These are phyloP conservation scores for Flexamia atlantica DNA, from an alignment of 2,888 invertebrate species.

Conservation along the genomic window DNA sequence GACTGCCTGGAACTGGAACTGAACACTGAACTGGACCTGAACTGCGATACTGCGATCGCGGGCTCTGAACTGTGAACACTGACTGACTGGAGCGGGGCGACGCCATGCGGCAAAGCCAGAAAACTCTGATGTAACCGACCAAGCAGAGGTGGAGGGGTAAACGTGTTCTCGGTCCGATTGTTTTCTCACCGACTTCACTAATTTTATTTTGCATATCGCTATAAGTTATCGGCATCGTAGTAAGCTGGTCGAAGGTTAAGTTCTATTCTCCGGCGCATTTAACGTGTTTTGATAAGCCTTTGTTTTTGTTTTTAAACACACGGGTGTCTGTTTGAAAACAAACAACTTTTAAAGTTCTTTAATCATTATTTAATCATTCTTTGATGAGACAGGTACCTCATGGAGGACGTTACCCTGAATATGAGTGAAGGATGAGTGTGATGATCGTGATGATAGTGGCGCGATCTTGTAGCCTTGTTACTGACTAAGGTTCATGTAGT, in stretches of 20 bases:
- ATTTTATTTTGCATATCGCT: background rate
- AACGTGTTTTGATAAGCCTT: background rate
- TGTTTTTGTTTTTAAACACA: background rate
- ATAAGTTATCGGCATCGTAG: background rate
- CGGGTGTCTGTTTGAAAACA: too few species aligned
- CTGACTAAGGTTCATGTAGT: too few species aligned
- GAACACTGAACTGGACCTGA: background rate
- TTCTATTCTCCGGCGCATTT: slow-evolving; percentile 3
- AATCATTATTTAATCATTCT: too few species aligned
- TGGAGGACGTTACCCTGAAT: too few species aligned
- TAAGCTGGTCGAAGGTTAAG: slow-evolving; percentile 7
- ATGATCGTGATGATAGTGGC: too few species aligned
- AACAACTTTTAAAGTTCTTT: too few species aligned
- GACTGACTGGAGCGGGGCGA: slow-evolving; percentile 8
- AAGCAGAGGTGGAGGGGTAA: slow-evolving; percentile 23
- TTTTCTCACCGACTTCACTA: slow-evolving; percentile 15
- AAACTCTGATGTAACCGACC: slow-evolving; percentile 29
- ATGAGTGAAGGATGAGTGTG: too few species aligned
- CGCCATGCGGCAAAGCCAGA: slow-evolving; percentile 31
- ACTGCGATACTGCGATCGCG: background rate
- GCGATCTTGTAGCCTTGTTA: too few species aligned
- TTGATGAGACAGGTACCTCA: too few species aligned
- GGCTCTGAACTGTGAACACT: background rate
- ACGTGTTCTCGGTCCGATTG: background rate
- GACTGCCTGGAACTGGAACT: slow-evolving; percentile 1